Evolutionary conservation across 2,113 vertebrate species (phyloP).

Genomic region (Gallinago jamesoni): DNA sequence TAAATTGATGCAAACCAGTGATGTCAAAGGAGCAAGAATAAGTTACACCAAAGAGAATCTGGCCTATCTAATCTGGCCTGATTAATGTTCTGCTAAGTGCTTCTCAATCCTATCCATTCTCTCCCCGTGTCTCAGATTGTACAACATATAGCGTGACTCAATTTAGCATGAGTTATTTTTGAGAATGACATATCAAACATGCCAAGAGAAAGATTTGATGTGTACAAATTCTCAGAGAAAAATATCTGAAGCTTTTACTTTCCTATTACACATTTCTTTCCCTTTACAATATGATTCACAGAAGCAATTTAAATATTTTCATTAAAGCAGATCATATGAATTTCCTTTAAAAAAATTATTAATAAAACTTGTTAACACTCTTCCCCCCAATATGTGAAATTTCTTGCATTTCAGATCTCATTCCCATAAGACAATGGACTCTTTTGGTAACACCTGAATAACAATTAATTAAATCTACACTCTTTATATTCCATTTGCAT

Average conservation of each 20-base stretch:
- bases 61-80: not conserved
- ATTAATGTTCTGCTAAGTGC: slow-evolving; percentile 52
- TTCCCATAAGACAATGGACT: not conserved
- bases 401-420: not conserved
- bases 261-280: not conserved
- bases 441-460: not conserved
- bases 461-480: not conserved
- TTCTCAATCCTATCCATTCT: slow-evolving; percentile 26
- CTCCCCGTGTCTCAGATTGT: not conserved
- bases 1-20: not conserved
- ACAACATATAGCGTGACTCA: slow-evolving; percentile 16
- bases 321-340: not conserved
- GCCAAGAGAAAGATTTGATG: not conserved
- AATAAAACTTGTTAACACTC: not conserved
- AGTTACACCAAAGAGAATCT: not conserved
- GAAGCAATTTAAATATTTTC: not conserved
- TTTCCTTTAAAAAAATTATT: not conserved
- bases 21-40: slow-evolving; percentile 25
- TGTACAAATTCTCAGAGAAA: not conserved
- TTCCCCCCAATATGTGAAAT: not conserved
- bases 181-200: not conserved
- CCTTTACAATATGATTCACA: not conserved
- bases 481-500: not conserved
- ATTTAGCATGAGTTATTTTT: slow-evolving; percentile 8
- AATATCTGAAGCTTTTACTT: not conserved